Evolutionary conservation across 2,888 invertebrate genomes (phyloP).

Genomic region (Lasioglossum vierecki): DNA sequence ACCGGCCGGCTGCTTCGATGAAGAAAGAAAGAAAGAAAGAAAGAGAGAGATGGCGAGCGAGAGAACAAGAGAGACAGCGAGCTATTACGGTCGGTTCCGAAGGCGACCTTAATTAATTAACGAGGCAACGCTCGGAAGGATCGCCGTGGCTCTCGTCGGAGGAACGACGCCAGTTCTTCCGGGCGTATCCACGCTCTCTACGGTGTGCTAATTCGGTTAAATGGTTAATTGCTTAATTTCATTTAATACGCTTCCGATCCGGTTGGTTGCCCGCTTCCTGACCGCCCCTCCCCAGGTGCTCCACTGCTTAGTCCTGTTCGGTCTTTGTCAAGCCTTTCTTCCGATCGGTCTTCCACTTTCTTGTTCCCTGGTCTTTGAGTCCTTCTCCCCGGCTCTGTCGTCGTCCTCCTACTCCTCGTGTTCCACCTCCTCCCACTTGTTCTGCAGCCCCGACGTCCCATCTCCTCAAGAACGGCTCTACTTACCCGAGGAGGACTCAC

Average conservation of each 20-base stretch:
- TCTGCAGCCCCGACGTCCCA: constrained; percentile 40
- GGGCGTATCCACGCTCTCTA: constrained; percentile 68
- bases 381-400: neutral
- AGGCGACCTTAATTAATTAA: constrained; percentile 80
- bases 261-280: constrained; percentile 66
- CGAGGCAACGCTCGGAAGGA: constrained; percentile 72
- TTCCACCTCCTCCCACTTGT: constrained; percentile 6
- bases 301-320: constrained; percentile 7
- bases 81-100: constrained; percentile 54
- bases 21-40: neutral
- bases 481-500: constrained; percentile 62
- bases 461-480: constrained; percentile 58
- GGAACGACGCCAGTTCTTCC: constrained; percentile 61
- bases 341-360: constrained; percentile 51
- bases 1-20: neutral
- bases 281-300: constrained; percentile 29
- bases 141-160: constrained; percentile 48
- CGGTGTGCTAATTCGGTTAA: constrained; percentile 81
- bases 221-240: constrained; percentile 83
- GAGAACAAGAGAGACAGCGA: neutral
- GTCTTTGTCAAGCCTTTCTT: constrained; percentile 40
- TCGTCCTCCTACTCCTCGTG: constrained; percentile 13
- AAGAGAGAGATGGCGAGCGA: neutral
- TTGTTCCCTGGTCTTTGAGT: constrained; percentile 39
- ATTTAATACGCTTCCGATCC: constrained; percentile 78